Conservation (phyloP, 2,888 invertebrate species). For the Ormyrus pomaceus region DNA sequence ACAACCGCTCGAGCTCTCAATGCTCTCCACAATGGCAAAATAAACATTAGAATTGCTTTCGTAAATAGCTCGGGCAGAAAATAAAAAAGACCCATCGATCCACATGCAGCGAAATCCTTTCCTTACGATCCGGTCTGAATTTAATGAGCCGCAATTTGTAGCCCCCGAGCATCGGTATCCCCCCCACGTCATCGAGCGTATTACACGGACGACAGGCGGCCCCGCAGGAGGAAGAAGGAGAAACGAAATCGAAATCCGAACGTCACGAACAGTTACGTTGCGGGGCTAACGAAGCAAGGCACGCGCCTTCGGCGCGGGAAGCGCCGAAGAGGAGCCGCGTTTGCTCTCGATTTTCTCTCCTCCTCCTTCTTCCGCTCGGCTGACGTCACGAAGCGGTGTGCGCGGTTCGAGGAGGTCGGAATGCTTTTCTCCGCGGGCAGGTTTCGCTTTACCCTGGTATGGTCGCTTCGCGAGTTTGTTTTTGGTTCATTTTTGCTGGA, state of each 20-base stretch:
- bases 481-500: too few species aligned
- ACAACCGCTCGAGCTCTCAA: neutral
- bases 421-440: too few species aligned
- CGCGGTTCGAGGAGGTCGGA: too few species aligned
- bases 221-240: neutral
- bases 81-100: neutral
- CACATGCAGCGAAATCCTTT: neutral
- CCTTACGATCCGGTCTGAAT: conserved; percentile 2
- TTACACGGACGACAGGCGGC: neutral
- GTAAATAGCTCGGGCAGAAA: too few species aligned
- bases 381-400: too few species aligned
- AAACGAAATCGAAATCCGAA: conserved; percentile 24
- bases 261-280: conserved; percentile 21
- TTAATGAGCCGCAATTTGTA: conserved; percentile 29
- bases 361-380: too few species aligned
- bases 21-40: neutral
- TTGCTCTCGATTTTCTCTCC: too few species aligned
- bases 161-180: neutral
- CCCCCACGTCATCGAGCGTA: neutral
- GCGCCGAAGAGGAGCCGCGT: too few species aligned
- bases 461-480: too few species aligned
- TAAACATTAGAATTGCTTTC: neutral
- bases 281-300: too few species aligned
- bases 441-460: too few species aligned
- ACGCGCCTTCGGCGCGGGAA: too few species aligned